These are phyloP conservation scores for Pocillopora grandis DNA, from an alignment of 92 coral and sea anemone genomes.

Conservation along the genomic window DNA sequence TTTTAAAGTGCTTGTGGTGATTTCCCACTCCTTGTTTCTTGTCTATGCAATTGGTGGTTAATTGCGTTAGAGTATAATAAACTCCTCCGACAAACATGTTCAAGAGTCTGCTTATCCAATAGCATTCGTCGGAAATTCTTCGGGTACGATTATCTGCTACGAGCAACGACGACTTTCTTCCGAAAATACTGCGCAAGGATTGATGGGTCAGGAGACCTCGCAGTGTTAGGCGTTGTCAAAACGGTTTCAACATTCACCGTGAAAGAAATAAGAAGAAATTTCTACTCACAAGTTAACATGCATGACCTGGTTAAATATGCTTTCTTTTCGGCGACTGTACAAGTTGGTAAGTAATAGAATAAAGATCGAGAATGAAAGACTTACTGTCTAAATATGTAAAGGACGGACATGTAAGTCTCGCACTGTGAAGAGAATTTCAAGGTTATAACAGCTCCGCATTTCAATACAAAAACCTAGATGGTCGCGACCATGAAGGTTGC, in stretches of 20 bases:
- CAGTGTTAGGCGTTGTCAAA: background rate
- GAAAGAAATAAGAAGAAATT: background rate
- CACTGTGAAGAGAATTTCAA: too few relatives aligned
- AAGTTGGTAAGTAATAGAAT: conserved; percentile 19
- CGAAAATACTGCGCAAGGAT: background rate
- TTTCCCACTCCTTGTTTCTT: too few relatives aligned
- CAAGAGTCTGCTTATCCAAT: background rate
- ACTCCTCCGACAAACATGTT: too few relatives aligned
- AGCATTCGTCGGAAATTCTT: background rate
- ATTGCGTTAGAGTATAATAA: too few relatives aligned
- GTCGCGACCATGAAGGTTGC: too few relatives aligned
- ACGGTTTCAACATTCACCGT: background rate
- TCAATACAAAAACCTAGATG: too few relatives aligned
- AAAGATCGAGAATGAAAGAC: background rate
- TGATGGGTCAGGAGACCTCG: background rate
- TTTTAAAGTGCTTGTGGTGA: too few relatives aligned
- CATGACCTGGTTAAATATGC: background rate
- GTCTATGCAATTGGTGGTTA: too few relatives aligned
- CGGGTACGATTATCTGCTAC: background rate
- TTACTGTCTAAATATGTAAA: background rate
- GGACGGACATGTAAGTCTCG: too few relatives aligned
- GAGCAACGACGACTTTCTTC: too few relatives aligned
- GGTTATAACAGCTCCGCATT: too few relatives aligned
- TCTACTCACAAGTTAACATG: conserved; percentile 5
- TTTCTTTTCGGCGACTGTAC: conserved; percentile 11